phyloP scores from a whole-genome alignment of 1,140 invertebrate genomes.

The Aphis gossypii region DNA sequence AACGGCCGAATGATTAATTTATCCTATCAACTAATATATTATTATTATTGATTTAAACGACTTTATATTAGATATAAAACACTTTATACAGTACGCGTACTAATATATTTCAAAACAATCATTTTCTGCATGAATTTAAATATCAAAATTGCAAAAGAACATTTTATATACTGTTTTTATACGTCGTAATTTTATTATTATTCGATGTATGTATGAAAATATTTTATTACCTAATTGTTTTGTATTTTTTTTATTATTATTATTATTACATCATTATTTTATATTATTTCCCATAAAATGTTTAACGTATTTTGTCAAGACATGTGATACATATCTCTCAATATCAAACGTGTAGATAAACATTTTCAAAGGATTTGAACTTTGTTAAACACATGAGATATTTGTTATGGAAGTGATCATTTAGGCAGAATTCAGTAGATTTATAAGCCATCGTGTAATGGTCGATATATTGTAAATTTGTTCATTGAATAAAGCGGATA shows the following conservation, averaged over 20 bases:
- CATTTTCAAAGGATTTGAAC: neutral
- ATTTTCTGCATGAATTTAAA: neutral
- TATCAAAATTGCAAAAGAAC: neutral
- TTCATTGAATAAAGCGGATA: neutral
- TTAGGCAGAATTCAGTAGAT: neutral
- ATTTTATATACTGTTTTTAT: neutral
- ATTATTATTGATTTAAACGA: neutral
- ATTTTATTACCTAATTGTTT: too few species aligned
- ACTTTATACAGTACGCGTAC: neutral
- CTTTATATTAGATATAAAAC: neutral
- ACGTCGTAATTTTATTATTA: neutral
- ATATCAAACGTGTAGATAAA: neutral
- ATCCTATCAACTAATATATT: neutral
- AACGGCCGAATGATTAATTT: neutral
- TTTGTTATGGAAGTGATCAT: neutral
- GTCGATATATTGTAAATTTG: slow-evolving; percentile 24
- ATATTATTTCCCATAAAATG: neutral
- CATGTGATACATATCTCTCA: neutral
- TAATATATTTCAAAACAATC: neutral
- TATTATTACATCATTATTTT: too few species aligned
- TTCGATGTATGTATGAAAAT: too few species aligned
- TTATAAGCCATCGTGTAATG: neutral
- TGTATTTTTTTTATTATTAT: too few species aligned
- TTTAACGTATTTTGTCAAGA: neutral
- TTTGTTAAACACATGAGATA: neutral